phyloP scores from a whole-genome alignment of 2,797 vertebrate species.

The Tauraco hartlaubi region DNA sequence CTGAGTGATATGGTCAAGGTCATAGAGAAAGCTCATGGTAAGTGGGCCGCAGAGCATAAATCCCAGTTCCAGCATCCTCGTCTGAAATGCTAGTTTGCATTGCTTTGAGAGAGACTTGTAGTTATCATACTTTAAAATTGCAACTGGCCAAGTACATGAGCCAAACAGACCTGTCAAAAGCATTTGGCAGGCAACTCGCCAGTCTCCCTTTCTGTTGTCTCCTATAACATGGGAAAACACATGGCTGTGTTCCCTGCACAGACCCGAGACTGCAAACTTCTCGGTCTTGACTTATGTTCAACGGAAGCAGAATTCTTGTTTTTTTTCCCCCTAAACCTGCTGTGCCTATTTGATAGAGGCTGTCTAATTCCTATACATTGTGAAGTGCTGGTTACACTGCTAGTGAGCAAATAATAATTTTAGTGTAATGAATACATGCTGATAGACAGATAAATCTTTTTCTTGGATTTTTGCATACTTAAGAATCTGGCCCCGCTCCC shows the following conservation, averaged over 20 bases:
- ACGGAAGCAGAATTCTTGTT: not conserved
- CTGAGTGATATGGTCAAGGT: not conserved
- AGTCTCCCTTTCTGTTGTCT: not conserved
- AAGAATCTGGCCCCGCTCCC: constrained; percentile 8
- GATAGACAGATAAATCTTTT: constrained; percentile 60
- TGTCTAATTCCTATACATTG: not conserved
- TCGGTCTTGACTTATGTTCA: accelerated
- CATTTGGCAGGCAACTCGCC: not conserved
- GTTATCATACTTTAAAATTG: not conserved
- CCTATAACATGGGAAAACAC: not conserved
- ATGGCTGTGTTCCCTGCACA: not conserved
- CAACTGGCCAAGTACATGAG: not conserved
- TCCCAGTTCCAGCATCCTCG: not conserved
- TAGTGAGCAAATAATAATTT: constrained; percentile 29
- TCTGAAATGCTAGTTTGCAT: not conserved
- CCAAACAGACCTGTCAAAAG: not conserved
- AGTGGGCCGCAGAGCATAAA: not conserved
- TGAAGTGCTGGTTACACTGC: not conserved
- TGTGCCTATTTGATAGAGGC: not conserved
- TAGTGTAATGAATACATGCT: constrained; percentile 51
- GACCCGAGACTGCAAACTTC: not conserved
- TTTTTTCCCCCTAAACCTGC: not conserved
- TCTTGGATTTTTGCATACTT: constrained; percentile 28
- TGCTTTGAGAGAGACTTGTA: not conserved
- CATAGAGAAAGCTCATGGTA: not conserved